phyloP scores from a whole-genome alignment of 1,140 invertebrate genomes.

The Drosophila punjabiensis region DNA sequence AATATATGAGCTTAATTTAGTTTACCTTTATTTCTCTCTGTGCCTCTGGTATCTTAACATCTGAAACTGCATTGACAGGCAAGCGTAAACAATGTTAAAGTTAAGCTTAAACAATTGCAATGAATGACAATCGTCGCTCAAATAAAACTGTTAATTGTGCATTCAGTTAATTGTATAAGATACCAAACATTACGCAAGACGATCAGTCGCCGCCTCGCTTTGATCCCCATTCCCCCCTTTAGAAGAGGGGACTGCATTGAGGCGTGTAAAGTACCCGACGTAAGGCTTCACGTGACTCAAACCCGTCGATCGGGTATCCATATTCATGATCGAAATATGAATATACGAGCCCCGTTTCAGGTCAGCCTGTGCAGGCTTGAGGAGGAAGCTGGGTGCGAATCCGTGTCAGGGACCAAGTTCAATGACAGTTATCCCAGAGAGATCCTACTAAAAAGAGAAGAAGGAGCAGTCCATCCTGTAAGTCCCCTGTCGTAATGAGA shows the following conservation, averaged over 20 bases:
- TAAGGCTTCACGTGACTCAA: conserved; percentile 78
- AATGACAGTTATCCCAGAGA: conserved; percentile 32
- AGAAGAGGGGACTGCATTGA: conserved; percentile 61
- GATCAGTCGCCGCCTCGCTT: conserved; percentile 14
- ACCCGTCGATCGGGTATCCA: conserved; percentile 35
- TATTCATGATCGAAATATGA: conserved; percentile 30
- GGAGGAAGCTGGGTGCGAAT: conserved; percentile 51
- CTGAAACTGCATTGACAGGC: conserved; percentile 25
- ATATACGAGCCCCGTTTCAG: conserved; percentile 50
- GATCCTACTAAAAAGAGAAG: background rate
- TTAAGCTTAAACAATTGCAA: conserved; percentile 52
- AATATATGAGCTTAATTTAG: background rate
- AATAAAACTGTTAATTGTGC: conserved; percentile 67
- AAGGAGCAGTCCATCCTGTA: background rate
- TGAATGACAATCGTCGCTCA: conserved; percentile 55
- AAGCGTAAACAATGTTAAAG: conserved; percentile 35
- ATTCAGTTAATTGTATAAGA: conserved; percentile 62
- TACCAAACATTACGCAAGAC: conserved; percentile 44
- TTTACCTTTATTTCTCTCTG: background rate
- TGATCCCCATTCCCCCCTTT: background rate
- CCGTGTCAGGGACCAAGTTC: conserved; percentile 73
- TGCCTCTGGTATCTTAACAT: conserved; percentile 26
- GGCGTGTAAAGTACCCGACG: conserved; percentile 71
- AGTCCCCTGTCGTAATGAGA: conserved; percentile 5
- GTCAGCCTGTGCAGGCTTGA: conserved; percentile 40